These are phyloP conservation scores for Rhimphoctona megacephalus DNA, from an alignment of 2,888 invertebrate species.

Conservation along the genomic window DNA sequence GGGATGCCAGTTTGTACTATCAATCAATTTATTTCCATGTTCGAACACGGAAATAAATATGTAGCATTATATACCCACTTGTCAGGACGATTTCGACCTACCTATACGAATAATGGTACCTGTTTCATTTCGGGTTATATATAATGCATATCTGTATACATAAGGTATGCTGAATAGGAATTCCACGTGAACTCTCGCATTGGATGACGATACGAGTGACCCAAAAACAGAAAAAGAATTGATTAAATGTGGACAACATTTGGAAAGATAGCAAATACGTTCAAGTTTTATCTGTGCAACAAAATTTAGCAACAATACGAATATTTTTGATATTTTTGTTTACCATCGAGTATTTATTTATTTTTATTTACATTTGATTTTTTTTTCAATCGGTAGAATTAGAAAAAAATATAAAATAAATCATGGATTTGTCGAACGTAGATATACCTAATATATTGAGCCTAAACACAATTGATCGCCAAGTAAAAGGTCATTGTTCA, in stretches of 20 bases:
- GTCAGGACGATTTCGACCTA: conserved; percentile 29
- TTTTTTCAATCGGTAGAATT: background rate
- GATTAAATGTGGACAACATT: background rate
- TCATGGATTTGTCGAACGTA: background rate
- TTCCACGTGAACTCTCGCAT: conserved; percentile 2
- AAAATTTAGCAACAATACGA: background rate
- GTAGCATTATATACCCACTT: background rate
- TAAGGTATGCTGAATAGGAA: conserved; percentile 37
- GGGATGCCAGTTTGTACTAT: conserved; percentile 29
- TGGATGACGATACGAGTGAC: conserved; percentile 48
- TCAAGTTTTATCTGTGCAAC: background rate
- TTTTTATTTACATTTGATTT: background rate
- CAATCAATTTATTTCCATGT: conserved; percentile 60
- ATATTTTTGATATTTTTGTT: background rate
- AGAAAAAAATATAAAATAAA: background rate
- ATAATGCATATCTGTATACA: background rate
- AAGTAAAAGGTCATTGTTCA: background rate
- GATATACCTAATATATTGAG: background rate
- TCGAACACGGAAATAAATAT: conserved; percentile 6
- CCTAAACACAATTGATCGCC: background rate
- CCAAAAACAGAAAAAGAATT: conserved; percentile 27
- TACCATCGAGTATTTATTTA: background rate
- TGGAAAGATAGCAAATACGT: background rate
- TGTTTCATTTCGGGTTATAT: conserved; percentile 23
- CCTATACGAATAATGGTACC: conserved; percentile 28